Evolutionary conservation across 2,888 invertebrate genomes (phyloP).

Genomic region (Drosophila quinaria): DNA sequence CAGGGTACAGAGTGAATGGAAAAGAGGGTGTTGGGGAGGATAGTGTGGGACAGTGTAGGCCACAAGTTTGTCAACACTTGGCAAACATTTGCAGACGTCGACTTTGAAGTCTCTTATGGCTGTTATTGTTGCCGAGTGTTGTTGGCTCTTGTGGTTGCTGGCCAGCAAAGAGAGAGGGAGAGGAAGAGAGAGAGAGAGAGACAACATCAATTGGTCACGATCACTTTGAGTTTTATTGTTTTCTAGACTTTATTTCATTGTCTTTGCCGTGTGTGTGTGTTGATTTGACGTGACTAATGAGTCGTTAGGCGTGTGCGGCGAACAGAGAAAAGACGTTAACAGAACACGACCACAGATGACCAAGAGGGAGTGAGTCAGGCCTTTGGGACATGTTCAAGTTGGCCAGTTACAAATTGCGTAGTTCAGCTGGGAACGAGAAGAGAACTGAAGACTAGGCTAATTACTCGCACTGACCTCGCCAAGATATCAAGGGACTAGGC

Average conservation of each 20-base stretch:
- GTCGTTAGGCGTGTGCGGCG: constrained; percentile 61
- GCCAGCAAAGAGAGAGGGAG: constrained; percentile 43
- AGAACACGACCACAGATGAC: constrained; percentile 12
- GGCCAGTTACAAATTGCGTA: constrained; percentile 61
- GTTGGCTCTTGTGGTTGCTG: constrained; percentile 19
- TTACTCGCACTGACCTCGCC: constrained; percentile 29
- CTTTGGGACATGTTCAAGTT: constrained; percentile 44
- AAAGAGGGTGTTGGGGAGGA: neutral
- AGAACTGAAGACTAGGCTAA: constrained; percentile 34
- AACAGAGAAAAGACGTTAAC: constrained; percentile 36
- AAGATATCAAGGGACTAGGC: constrained; percentile 14
- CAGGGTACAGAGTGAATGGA: constrained; percentile 4
- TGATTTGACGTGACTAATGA: constrained; percentile 79
- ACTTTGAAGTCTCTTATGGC: constrained; percentile 38
- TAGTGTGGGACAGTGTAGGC: constrained; percentile 32
- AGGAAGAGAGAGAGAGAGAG: constrained; percentile 34
- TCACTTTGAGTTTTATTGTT: constrained; percentile 76
- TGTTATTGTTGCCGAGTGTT: constrained; percentile 25
- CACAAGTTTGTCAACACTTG: constrained; percentile 72
- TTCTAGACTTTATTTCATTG: constrained; percentile 29
- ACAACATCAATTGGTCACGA: constrained; percentile 76
- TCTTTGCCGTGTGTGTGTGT: constrained; percentile 53
- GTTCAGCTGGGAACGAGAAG: constrained; percentile 33
- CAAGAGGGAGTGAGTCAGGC: neutral
- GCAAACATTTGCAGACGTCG: constrained; percentile 72